phyloP scores from a whole-genome alignment of 2,888 invertebrate genomes.

The Micropterix aruncella region DNA sequence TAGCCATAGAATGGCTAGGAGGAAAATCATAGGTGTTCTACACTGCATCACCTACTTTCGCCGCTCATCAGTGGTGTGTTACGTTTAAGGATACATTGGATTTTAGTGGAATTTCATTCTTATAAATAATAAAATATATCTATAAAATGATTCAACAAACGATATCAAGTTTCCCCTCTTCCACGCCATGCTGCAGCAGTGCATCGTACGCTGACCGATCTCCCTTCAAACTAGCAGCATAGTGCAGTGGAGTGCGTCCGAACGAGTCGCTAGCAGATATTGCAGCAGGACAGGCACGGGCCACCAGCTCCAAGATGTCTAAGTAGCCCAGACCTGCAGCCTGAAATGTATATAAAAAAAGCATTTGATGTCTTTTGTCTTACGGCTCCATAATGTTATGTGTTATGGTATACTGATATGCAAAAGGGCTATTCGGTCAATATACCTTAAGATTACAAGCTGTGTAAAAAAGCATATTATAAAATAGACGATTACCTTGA shows the following conservation, averaged over 20 bases:
- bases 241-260: slow-evolving; percentile 79
- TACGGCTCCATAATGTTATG: slow-evolving; percentile 1
- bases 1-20: too few relatives aligned
- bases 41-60: too few relatives aligned
- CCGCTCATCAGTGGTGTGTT: too few relatives aligned
- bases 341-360: slow-evolving; percentile 33
- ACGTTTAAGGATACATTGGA: too few relatives aligned
- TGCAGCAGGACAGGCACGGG: slow-evolving; percentile 53
- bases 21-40: too few relatives aligned
- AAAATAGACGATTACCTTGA: too few relatives aligned
- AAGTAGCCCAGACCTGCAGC: slow-evolving; percentile 71
- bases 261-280: slow-evolving; percentile 62
- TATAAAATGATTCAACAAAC: too few relatives aligned
- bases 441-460: too few relatives aligned
- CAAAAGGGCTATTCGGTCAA: neutral
- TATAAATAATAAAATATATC: too few relatives aligned
- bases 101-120: too few relatives aligned
- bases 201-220: slow-evolving; percentile 64
- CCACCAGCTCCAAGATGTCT: slow-evolving; percentile 59
- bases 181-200: slow-evolving; percentile 68
- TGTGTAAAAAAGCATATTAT: too few relatives aligned
- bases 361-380: slow-evolving; percentile 3
- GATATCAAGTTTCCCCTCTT: slow-evolving; percentile 70
- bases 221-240: slow-evolving; percentile 69
- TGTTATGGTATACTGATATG: slow-evolving; percentile 1